Evolutionary conservation across 2,888 invertebrate species (phyloP).

Genomic region (Limnephilus marmoratus): DNA sequence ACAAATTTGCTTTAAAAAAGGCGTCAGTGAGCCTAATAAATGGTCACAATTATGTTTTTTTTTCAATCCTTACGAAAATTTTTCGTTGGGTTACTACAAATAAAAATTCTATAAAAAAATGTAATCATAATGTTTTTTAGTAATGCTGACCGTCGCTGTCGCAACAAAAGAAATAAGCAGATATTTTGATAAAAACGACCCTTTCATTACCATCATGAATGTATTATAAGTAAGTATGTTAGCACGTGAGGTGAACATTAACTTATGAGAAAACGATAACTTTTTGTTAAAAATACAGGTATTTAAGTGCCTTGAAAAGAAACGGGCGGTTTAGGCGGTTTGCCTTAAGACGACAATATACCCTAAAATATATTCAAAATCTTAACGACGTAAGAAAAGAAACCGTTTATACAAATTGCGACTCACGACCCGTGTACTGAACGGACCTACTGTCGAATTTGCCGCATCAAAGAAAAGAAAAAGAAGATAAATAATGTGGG

Average conservation of each 20-base stretch:
- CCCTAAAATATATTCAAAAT: too few species aligned
- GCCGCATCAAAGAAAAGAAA: too few species aligned
- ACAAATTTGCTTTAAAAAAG: background rate
- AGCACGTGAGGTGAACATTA: background rate
- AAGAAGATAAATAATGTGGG: too few species aligned
- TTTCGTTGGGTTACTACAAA: background rate
- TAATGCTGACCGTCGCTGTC: background rate
- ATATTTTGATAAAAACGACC: background rate
- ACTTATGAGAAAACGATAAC: background rate
- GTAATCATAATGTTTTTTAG: background rate
- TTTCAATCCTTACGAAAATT: background rate
- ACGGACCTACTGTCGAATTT: too few species aligned
- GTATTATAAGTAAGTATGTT: background rate
- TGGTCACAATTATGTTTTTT: background rate
- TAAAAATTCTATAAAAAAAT: background rate
- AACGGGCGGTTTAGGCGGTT: background rate
- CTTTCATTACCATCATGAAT: background rate
- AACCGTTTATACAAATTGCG: too few species aligned
- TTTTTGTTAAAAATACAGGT: background rate
- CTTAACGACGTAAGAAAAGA: too few species aligned
- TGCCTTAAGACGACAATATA: too few species aligned
- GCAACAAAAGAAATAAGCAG: background rate
- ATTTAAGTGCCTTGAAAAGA: background rate
- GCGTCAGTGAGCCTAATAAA: background rate
- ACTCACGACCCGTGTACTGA: too few species aligned